phyloP scores from a whole-genome alignment of 2,113 vertebrate species.

The Eptesicus fuscus region DNA sequence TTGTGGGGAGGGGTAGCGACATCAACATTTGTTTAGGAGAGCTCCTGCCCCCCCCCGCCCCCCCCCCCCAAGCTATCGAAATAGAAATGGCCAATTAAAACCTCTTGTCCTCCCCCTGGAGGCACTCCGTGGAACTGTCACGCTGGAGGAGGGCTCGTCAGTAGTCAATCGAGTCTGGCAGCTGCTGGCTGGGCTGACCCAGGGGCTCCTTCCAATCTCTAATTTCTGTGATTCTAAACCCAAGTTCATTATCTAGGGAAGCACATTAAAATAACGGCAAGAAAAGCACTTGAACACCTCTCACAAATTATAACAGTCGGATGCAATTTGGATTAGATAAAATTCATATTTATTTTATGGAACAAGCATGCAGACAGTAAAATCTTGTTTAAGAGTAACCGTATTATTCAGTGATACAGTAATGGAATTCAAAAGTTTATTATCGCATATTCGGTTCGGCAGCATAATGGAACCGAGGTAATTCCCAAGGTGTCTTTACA shows the following conservation, averaged over 20 bases:
- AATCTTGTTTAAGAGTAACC: slow-evolving; percentile 45
- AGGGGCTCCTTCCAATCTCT: not conserved
- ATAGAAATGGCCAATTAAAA: not conserved
- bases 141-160: accelerated
- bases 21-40: not conserved
- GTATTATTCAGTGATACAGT: not conserved
- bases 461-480: not conserved
- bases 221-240: slow-evolving; percentile 2
- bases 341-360: slow-evolving; percentile 68
- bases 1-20: not conserved
- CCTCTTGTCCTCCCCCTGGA: accelerated
- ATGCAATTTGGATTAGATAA: slow-evolving; percentile 57
- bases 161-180: not conserved
- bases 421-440: slow-evolving; percentile 41
- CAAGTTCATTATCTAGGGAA: slow-evolving; percentile 41
- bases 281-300: slow-evolving; percentile 51
- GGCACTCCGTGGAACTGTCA: not conserved
- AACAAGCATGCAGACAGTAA: slow-evolving; percentile 57
- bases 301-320: slow-evolving; percentile 47
- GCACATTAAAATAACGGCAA: slow-evolving; percentile 39
- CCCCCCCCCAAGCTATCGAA: not conserved
- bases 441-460: not conserved
- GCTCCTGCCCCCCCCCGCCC: accelerated
- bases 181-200: not conserved
- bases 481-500: not conserved